Percentiles rank a stretch among this genome's conserved stretches.
Conservation (phyloP, 2,797 vertebrate species). For the Chaenodraco wilsoni region DNA sequence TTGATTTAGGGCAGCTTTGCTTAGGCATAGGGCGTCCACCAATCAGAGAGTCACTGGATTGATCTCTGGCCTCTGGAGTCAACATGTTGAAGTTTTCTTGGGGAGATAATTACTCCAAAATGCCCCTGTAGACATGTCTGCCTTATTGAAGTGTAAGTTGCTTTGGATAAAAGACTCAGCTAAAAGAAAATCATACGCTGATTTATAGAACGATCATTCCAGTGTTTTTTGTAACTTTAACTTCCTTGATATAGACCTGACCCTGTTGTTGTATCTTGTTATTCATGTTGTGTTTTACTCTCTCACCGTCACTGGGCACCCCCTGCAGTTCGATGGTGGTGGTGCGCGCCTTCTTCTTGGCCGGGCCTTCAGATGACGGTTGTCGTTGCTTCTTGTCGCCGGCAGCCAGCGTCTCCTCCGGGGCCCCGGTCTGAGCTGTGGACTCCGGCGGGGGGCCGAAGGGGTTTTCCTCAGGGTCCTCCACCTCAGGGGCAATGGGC, state of each 20-base stretch:
- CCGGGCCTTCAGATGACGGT: constrained; percentile 88
- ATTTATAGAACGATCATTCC: too few species aligned
- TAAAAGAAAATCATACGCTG: too few species aligned
- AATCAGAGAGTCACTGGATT: too few species aligned
- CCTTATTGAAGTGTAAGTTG: too few species aligned
- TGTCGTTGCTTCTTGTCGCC: constrained; percentile 93
- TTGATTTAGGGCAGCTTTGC: too few species aligned
- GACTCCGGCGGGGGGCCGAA: constrained; percentile 94
- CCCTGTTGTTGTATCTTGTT: neutral
- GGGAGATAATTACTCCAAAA: too few species aligned
- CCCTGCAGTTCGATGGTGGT: constrained; percentile 98
- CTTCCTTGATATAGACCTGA: neutral
- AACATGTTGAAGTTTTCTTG: too few species aligned
- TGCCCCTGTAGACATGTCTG: too few species aligned
- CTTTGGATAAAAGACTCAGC: too few species aligned
- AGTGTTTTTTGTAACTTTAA: too few species aligned
- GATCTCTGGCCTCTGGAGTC: too few species aligned
- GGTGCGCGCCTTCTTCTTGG: constrained; percentile 97
- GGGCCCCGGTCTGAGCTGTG: constrained; percentile 78
- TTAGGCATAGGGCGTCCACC: too few species aligned
- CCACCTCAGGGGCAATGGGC: constrained; percentile 96
- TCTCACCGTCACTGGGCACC: constrained; percentile 94
- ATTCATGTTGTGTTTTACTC: neutral
- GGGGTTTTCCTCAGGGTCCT: constrained; percentile 97
- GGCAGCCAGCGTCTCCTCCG: constrained; percentile 82